Base-by-base conservation (phyloP, 2,113 vertebrate genomes). In the Marcusenius ussheri region DNA sequence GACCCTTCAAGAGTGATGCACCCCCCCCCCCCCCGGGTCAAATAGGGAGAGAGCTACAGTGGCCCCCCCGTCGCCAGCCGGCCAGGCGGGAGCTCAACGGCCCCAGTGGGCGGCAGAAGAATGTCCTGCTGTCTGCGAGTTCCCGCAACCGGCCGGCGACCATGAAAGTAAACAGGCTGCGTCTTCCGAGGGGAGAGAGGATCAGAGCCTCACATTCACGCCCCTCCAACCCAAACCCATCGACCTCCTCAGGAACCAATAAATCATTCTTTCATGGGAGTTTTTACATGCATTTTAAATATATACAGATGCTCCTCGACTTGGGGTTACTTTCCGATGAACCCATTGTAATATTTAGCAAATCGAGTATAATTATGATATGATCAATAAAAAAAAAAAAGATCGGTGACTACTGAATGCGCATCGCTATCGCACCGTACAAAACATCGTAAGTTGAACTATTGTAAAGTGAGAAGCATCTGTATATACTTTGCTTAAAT, bases 171-270 rank as follows among this genome's bases (percentile, higher is more conserved):
- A 92, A 93, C 91, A 92, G 92, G 92, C 92, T 35, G 77, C 15
- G 66, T 91, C 88, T 92, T 93, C 93, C 92, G 92, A 49, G 90
- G 92, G 91, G 94, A 87, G 45, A n/a, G 0, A 90, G 91, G 94
- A 95, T 94, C 92, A 94, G 92, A 94, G 91, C 83, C 83, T 56
- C 56, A 74, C 92, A 93, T 95, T 94, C 86, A 91, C 94, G 95
- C 93, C 90, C 93, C 94, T 93, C 92, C 93, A 91, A 91, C 77
- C 90, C 90, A 90, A 92, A 94, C 92, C 95, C 94, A 95, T 95
- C 94, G 94, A 94, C 93, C 94, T 93, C 91, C 91, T 93, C 90
- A 91, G 92, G 92, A 92, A 92, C 93, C 91, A 91, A 58, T 80
- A 92, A 77, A 89, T 45, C n/a, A 90, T 93, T 93, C 91, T 15